Conservation (phyloP, 2,888 invertebrate species). For the Rotaria socialis region DNA sequence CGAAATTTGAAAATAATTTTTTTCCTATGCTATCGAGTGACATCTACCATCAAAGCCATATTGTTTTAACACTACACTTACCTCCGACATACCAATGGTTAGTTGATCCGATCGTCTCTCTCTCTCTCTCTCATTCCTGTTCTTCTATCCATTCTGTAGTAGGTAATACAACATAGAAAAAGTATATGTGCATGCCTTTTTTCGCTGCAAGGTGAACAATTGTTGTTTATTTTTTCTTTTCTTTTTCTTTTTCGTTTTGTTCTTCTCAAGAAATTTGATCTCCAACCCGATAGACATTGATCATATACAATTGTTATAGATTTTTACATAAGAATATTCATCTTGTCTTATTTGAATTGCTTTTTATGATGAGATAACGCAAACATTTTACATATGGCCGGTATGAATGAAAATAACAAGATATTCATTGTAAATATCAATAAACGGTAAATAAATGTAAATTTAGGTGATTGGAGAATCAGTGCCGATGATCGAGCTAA, state of each 20-base stretch:
- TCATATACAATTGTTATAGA: not conserved
- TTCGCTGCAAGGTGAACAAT: not conserved
- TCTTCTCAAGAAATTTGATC: no score
- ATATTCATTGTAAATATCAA: not conserved
- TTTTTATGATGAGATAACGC: not conserved
- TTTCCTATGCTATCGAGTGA: not conserved
- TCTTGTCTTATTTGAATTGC: not conserved
- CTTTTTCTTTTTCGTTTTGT: no score
- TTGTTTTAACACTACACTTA: not conserved
- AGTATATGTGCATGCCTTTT: no score
- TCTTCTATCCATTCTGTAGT: no score
- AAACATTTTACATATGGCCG: not conserved
- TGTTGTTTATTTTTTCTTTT: not conserved
- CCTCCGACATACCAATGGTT: not conserved
- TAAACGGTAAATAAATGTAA: no score
- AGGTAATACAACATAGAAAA: no score
- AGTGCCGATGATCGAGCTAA: not conserved
- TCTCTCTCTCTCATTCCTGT: not conserved
- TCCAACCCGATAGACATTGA: not conserved
- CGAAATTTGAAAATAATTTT: not conserved
- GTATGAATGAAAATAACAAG: not conserved
- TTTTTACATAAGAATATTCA: not conserved
- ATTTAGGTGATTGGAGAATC: conserved; percentile 17
- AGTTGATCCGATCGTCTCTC: not conserved
- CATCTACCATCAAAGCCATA: not conserved